Evolutionary conservation across 1,140 invertebrate species (phyloP), one percentile per base, ranked within the genome.

Genomic region (Zaprionus tsacasi): DNA sequence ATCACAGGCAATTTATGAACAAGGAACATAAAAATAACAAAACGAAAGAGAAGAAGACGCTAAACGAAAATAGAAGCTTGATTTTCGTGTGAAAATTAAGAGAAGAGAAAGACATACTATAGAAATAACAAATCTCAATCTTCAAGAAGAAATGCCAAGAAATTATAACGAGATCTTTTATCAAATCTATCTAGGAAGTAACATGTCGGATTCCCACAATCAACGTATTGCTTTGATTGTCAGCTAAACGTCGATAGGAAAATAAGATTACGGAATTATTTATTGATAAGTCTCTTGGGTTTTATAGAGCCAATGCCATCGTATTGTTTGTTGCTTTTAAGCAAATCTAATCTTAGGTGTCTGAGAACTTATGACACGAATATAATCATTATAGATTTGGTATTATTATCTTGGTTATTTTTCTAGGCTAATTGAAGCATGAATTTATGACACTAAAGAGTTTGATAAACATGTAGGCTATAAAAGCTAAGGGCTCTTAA

Each of bases 1-100:
- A 88, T 88, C 85, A 88, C 81, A 72, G 61, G 65, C 82, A 85
- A 88, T 88, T 89, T 88, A 88, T 88, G 83, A 89, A 89, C 81
- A 81, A 81, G 21, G 43, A 82, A 70, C 82, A 80, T 88, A 88
- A 79, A 87, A 87, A 82, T 69, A 87, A 71, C 63, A 25, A 76
- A 80, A 45, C 38, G 63, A 68, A 70, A 80, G 45, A 50, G 15
- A 25, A 50, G 17, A 25, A 35, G 6, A 35, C 1, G 45, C 66
- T 64, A 69, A 67, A 70, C 40, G 64, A 66, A 78, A 68, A 71
- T 75, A 70, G 72, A 21, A 35, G 66, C 48, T 35, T 13, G 17
- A 17, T 55, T 59, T 36, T 15, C 30, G 35, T 21, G 17, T 8
- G 35, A 52, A 66, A 12, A 56, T 13, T 17, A 12, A 65, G 10